A percentile compares a stretch with the other conserved stretches of the same genome.
Conservation (phyloP, 1,140 invertebrate genomes). For the Scaptomyza pallida region DNA sequence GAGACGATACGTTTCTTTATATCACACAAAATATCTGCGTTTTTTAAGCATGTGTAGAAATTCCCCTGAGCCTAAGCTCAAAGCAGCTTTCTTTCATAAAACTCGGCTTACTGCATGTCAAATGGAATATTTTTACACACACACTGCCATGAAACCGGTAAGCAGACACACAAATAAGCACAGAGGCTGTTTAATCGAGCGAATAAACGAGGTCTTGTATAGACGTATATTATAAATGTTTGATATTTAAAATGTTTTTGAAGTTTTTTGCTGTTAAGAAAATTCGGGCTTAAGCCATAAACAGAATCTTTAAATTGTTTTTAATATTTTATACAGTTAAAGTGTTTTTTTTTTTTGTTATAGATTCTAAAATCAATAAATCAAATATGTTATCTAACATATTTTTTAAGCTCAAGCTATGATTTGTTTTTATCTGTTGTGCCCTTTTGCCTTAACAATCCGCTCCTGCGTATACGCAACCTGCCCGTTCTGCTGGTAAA, state of each 20-base stretch:
- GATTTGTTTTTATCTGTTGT: neutral
- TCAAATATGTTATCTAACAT: neutral
- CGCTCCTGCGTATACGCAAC: neutral
- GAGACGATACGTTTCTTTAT: neutral
- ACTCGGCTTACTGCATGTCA: neutral
- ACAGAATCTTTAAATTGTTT: too few species aligned
- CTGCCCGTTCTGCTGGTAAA: neutral
- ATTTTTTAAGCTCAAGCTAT: neutral
- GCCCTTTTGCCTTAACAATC: neutral
- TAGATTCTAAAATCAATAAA: neutral
- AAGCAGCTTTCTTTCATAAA: slow-evolving; percentile 1
- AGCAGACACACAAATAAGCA: neutral
- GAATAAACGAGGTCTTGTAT: too few species aligned
- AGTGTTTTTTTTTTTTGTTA: neutral
- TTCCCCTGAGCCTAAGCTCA: neutral
- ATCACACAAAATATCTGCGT: neutral
- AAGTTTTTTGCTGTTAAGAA: too few species aligned
- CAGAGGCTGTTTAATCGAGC: neutral
- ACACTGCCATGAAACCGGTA: neutral
- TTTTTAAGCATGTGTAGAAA: neutral
- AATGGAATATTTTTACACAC: neutral
- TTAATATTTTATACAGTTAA: neutral
- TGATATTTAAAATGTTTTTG: too few species aligned
- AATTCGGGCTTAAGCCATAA: too few species aligned
- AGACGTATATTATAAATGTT: too few species aligned